These are phyloP conservation scores for Luffia ferchaultella DNA, from an alignment of 2,888 invertebrate species.

Conservation along the genomic window DNA sequence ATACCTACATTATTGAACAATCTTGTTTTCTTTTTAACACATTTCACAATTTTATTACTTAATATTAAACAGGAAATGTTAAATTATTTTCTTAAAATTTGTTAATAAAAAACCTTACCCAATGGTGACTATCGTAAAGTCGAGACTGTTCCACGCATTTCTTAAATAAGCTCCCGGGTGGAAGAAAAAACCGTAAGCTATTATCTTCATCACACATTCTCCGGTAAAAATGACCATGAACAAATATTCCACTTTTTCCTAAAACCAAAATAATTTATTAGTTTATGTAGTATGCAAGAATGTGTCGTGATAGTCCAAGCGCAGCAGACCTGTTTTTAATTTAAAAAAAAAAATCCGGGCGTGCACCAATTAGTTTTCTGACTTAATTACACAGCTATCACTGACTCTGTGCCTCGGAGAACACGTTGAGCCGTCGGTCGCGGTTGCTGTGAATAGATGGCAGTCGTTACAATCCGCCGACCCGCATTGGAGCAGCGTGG, in stretches of 20 bases:
- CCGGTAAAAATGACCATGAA: constrained; percentile 99
- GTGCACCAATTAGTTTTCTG: no score
- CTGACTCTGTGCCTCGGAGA: constrained; percentile 91
- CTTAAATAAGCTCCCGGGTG: constrained; percentile 97
- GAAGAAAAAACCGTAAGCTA: constrained; percentile 96
- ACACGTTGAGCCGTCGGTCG: no score
- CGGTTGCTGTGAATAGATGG: no score
- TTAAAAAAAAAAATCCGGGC: no score
- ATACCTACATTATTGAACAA: no score
- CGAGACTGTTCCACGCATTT: constrained; percentile 98
- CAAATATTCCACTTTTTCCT: constrained; percentile 98
- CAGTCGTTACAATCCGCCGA: no score
- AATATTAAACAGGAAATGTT: background rate
- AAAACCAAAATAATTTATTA: constrained; percentile 29
- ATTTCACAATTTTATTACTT: constrained; percentile 14
- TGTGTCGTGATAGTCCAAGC: constrained; percentile 29
- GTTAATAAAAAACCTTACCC: constrained; percentile 74
- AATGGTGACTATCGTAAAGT: constrained; percentile 98
- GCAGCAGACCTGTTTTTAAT: no score
- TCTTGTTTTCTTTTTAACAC: background rate
- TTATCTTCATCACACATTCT: constrained; percentile 98
- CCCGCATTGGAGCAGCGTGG: no score
- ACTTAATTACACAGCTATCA: constrained; percentile 88
- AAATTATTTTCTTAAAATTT: background rate
- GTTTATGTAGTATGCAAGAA: background rate